Evolutionary conservation across 2,888 invertebrate species (phyloP), one percentile per base, ranked within the genome.

Genomic region (Drosophila mulleri): DNA sequence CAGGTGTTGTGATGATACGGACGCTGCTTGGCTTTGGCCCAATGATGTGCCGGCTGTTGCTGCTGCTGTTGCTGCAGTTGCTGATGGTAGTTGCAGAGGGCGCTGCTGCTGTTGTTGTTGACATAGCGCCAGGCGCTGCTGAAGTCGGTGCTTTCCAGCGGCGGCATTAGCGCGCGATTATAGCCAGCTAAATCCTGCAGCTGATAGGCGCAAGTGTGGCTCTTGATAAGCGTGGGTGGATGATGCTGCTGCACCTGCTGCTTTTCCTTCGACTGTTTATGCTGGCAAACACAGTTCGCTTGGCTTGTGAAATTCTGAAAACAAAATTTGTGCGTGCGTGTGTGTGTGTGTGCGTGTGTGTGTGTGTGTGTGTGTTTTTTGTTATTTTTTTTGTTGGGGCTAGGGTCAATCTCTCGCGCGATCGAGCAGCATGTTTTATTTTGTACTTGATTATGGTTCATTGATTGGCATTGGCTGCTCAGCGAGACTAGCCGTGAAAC

Each of bases 141-240:
- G 14, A 90, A 75, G 83, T 89, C 83, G 71, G 90, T 75, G 82
- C 91, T 68, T 87, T 90, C 89, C 89, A 92, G 74, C 75, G 93
- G 90, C 77, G 93, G 86, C 93, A 92, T 83, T 78, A 87, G 81
- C 70, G 88, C 89, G 75, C 92, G 79, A 86, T 92, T 90, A 69
- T 90, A 78, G 39, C 85, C 71, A 67, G 91, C 76, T 62, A 89
- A 89, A 53, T 92, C 92, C 78, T 92, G 91, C 72, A 89, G 75
- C 80, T 92, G 90, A 81, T 91, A 92, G 77, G 92, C 91, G 84
- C 92, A 92, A 82, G 84, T 88, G 72, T 75, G 75, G 60, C 88
- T 89, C 72, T 87, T 87, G 75, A 86, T 89, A 47, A 86, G 75
- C 60, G 78, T 72, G 18, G 88, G 67, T 64, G 79, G 75, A 52